phyloP scores from a whole-genome alignment of 2,888 invertebrate genomes.

The Rutpela maculata region DNA sequence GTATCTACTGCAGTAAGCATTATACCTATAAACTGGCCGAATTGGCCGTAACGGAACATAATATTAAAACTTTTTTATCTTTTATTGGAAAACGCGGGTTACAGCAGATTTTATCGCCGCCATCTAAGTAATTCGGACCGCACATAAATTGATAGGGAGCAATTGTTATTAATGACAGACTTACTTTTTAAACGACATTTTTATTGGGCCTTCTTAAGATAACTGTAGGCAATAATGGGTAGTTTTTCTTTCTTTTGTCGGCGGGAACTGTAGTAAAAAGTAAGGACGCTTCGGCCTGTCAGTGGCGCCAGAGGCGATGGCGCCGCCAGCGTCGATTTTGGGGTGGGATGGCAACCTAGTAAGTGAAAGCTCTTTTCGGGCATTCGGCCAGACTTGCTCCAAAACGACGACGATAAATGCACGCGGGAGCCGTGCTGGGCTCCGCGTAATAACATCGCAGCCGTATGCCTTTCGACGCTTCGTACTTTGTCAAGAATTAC shows the following conservation, averaged over 20 bases:
- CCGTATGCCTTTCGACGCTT: background rate
- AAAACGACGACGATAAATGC: slow-evolving; percentile 14
- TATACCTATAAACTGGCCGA: slow-evolving; percentile 36
- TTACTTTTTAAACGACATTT: slow-evolving; percentile 74
- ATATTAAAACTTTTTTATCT: slow-evolving; percentile 65
- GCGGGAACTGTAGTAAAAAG: slow-evolving; percentile 71
- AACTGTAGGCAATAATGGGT: slow-evolving; percentile 75
- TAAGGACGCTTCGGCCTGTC: slow-evolving; percentile 69
- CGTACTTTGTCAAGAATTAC: background rate
- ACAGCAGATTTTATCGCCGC: slow-evolving; percentile 65
- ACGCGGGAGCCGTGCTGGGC: background rate
- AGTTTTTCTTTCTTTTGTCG: slow-evolving; percentile 73
- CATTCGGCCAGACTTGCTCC: slow-evolving; percentile 67
- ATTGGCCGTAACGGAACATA: slow-evolving; percentile 54
- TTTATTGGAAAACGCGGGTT: slow-evolving; percentile 58
- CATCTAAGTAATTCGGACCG: slow-evolving; percentile 68
- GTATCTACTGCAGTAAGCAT: slow-evolving; percentile 26
- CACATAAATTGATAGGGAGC: slow-evolving; percentile 72
- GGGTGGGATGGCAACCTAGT: slow-evolving; percentile 54
- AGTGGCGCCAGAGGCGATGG: slow-evolving; percentile 68
- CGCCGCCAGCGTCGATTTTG: slow-evolving; percentile 61
- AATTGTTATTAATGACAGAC: slow-evolving; percentile 72
- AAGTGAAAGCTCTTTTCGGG: slow-evolving; percentile 65
- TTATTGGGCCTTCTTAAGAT: slow-evolving; percentile 74
- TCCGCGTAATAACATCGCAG: background rate